These are phyloP conservation scores for Micoletzkya japonica DNA, from an alignment of 2,888 invertebrate species.

Conservation along the genomic window DNA sequence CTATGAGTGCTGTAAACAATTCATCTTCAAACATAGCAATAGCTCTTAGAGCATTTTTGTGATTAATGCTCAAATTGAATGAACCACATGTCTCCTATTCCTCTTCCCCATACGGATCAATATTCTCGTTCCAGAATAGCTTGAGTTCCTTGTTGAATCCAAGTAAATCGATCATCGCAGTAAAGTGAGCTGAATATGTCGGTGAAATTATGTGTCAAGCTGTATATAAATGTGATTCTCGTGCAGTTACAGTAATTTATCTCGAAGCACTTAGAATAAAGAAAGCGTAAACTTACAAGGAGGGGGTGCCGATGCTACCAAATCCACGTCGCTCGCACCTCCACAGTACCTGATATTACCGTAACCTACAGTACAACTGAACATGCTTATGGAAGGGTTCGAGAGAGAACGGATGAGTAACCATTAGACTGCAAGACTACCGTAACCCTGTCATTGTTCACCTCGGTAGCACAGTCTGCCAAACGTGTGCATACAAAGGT, in stretches of 20 bases:
- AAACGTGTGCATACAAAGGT: conserved; percentile 24
- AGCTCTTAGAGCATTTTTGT: too few relatives aligned
- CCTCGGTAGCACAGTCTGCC: conserved; percentile 26
- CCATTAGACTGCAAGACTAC: too few relatives aligned
- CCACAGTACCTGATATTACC: neutral
- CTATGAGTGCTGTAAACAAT: too few relatives aligned
- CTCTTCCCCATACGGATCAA: too few relatives aligned
- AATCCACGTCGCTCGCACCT: neutral
- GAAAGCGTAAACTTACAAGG: conserved; percentile 1
- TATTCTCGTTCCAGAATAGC: conserved; percentile 20
- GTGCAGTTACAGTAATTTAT: neutral
- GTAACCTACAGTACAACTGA: too few relatives aligned
- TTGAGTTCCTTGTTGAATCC: conserved; percentile 15
- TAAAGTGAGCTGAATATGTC: conserved; percentile 10
- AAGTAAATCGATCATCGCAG: conserved; percentile 20
- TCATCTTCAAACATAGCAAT: too few relatives aligned
- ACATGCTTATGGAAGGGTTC: too few relatives aligned
- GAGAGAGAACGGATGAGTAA: too few relatives aligned
- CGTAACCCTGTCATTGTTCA: neutral
- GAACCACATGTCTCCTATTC: too few relatives aligned
- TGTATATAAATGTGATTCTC: neutral
- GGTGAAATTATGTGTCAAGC: neutral
- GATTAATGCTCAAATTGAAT: too few relatives aligned
- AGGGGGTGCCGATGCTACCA: conserved; percentile 23
- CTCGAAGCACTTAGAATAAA: too few relatives aligned